Conservation (phyloP, 2,797 vertebrate genomes). For the Sebastes steindachneri region DNA sequence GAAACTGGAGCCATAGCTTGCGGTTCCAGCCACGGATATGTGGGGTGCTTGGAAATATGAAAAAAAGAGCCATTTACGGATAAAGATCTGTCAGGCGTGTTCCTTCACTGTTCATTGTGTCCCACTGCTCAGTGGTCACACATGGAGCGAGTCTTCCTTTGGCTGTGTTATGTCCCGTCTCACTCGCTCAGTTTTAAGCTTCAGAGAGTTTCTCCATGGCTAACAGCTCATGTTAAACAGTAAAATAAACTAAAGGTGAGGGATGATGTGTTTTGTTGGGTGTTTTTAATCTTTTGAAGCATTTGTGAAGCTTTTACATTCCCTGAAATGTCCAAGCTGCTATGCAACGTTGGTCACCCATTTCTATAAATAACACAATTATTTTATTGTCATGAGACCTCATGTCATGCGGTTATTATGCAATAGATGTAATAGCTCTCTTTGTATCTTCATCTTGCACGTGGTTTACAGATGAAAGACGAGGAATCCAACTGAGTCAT, state of each 20-base stretch:
- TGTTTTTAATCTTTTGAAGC: background rate
- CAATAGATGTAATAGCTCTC: conserved; percentile 21
- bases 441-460: background rate
- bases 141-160: conserved; percentile 22
- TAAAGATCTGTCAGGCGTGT: conserved; percentile 65
- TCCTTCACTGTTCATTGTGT: conserved; percentile 33
- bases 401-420: conserved; percentile 37
- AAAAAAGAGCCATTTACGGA: conserved; percentile 48
- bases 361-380: conserved; percentile 46
- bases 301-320: conserved; percentile 9
- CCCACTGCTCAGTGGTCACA: conserved; percentile 40
- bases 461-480: conserved; percentile 24
- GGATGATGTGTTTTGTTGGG: background rate
- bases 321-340: background rate
- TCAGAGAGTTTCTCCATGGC: background rate
- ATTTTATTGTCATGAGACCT: conserved; percentile 38
- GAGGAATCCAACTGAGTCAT: conserved; percentile 28
- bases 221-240: background rate
- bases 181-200: background rate
- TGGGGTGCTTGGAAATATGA: conserved; percentile 31
- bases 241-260: background rate
- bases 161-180: background rate
- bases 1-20: conserved; percentile 67
- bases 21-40: conserved; percentile 63
- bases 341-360: conserved; percentile 6